Evolutionary conservation across 1,140 invertebrate genomes (phyloP), one percentile per base, ranked within the genome.

Genomic region (Hyposmocoma kahamanoa): DNA sequence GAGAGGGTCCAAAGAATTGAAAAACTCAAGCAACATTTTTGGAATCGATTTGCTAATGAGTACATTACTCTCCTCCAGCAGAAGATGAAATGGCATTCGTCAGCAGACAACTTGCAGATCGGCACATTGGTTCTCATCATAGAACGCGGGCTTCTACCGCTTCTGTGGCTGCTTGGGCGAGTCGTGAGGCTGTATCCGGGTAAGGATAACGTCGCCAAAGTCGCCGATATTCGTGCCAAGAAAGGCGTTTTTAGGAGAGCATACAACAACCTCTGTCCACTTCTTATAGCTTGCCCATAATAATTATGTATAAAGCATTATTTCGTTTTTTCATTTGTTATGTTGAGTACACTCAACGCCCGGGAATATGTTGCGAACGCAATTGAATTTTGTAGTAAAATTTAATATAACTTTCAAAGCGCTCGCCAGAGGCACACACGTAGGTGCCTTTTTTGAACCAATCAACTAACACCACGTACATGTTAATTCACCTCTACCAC

Each of bases 161-260:
- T 60, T 1, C 24, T 66, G 48, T 69, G 67, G 68, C 28, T 50
- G 6, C 44, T 70, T 22, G 71, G 67, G 13, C 44, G 70, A 30
- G 50, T 77, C 6, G 44, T 47, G 9, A 32, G 30, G 6, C 18
- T 70, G 2, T 58, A 67, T 53, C 47, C 62, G 2, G 70, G 68
- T 22, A 20, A 10, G 5, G 66, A 73, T 38, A 59, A 58, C 18
- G 46, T 56, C n/a, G 32, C 11, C 38, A 48, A 66, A 36, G 63
- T 70, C 6, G 62, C 58, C 8, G 53, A 67, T 8, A 45, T 76
- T 15, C 53, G 43, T 26, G 72, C 67, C 0, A 49, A 45, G 17
- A 42, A 32, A 10, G 59, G 65, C 11, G 43, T 15, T 28, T 50
- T 62, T 26, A 56, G 54, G 22, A 48, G 50, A 30, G 56, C 55